Evolutionary conservation across 2,888 invertebrate genomes (phyloP).

Genomic region (Adelphocoris suturalis): DNA sequence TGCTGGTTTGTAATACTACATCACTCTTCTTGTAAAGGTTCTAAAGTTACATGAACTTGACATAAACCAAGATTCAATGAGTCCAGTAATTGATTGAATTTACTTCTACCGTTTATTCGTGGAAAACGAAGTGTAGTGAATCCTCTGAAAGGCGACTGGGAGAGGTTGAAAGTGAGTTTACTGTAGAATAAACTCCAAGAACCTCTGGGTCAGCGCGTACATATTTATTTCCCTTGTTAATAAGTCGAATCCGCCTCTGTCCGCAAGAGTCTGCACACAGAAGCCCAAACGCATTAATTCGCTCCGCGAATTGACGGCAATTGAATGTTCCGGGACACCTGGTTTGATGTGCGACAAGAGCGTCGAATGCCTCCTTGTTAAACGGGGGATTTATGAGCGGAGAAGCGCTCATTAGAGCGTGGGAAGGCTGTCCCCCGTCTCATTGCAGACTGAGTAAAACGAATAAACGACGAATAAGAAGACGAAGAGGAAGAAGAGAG

Average conservation of each 20-base stretch:
- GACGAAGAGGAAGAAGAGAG: neutral
- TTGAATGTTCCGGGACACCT: constrained; percentile 35
- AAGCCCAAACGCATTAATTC: constrained; percentile 35
- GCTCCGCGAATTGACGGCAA: constrained; percentile 14
- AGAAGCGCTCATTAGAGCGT: constrained; percentile 11
- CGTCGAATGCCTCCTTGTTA: constrained; percentile 32
- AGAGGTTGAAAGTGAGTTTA: neutral
- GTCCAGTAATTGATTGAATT: no score
- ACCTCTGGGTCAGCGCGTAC: neutral
- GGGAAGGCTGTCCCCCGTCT: neutral
- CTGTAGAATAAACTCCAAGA: neutral
- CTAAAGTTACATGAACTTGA: no score
- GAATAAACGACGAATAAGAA: neutral
- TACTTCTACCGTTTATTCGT: no score
- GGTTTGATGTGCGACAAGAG: constrained; percentile 32
- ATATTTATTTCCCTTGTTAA: neutral
- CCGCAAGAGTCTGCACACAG: neutral
- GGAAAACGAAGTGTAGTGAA: no score
- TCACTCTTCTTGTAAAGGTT: no score
- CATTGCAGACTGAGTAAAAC: constrained; percentile 12
- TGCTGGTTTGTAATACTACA: no score
- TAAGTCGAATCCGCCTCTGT: neutral
- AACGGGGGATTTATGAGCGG: constrained; percentile 8
- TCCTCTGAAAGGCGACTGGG: no score
- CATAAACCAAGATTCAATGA: no score